Conservation (phyloP, 1,140 invertebrate genomes). For the Ptiloglossa arizonensis region DNA sequence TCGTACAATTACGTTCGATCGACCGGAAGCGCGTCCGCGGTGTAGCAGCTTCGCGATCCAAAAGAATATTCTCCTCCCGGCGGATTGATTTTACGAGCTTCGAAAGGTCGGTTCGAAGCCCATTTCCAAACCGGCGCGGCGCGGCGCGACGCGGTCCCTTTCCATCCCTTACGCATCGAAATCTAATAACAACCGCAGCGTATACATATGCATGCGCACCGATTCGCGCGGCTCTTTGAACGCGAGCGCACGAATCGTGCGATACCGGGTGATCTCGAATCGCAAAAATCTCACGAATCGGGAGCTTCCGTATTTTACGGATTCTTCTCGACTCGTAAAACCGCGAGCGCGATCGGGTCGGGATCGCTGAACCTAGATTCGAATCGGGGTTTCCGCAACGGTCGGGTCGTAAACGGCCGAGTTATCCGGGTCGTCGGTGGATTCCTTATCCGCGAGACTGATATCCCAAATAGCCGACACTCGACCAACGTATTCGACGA, state of each 20-base stretch:
- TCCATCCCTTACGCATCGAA: constrained; percentile 32
- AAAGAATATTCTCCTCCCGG: background rate
- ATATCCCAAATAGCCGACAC: background rate
- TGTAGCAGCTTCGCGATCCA: background rate
- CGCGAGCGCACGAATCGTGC: background rate
- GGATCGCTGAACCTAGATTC: background rate
- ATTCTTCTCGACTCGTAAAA: too few species aligned
- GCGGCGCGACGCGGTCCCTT: background rate
- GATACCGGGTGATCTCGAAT: constrained; percentile 12
- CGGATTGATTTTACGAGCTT: background rate
- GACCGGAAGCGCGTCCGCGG: background rate
- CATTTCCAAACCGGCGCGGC: constrained; percentile 16
- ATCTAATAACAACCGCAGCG: constrained; percentile 41
- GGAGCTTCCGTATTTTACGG: too few species aligned
- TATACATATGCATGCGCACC: constrained; percentile 41
- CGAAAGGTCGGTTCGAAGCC: background rate
- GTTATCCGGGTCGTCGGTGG: background rate
- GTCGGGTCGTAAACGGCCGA: background rate
- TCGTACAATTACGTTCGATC: background rate
- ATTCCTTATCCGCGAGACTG: background rate
- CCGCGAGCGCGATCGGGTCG: background rate
- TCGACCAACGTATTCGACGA: background rate
- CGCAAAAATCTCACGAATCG: too few species aligned
- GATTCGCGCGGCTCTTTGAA: background rate
- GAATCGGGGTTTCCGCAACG: background rate